Base-by-base conservation (phyloP, 2,113 vertebrate genomes). In the Lethenteron reissneri region DNA sequence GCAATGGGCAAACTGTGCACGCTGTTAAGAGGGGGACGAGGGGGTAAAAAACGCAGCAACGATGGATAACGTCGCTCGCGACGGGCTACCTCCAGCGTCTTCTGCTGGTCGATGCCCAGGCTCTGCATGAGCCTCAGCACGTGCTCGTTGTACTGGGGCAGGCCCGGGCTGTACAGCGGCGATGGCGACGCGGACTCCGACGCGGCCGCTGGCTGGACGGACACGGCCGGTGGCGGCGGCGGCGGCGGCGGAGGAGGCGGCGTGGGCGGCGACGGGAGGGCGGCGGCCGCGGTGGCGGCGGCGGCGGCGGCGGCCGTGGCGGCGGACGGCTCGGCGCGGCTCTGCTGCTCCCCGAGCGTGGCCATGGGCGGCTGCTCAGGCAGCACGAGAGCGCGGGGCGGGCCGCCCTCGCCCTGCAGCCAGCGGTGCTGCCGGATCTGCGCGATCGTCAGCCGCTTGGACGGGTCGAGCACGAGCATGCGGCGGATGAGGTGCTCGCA, bases 391-490 rank as follows among this genome's bases (percentile, higher is more conserved):
- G 41, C 41, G 6, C 41, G 41, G 41, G 41, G 41, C 41, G 41
- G 41, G 64, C 64, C 64, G 3, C 64, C 64, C 9, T n/a, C n/a
- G 64, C n/a, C 25, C 25, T 68, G 64, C 92, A 99, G 96, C 94
- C 94, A 99, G 74, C 92, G 92, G 80, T 99, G 94, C 76, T 99
- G 90, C 80, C 92, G 97, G 75, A 97, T 99, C 78, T 99, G 94
- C 60, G 85, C 83, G 74, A 99, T 83, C 11, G 84, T 88, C 71
- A 99, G 80, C 11, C 92, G 84, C 77, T 92, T 96, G 70, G 85
- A 89, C 0, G 94, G 94, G 76, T 99, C 94, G 71, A 97, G 80
- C 6, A 99, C 92, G 83, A 99, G 72, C 92, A 99, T 95, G 72
- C 90, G 84, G 75, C 94, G 84, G 77, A 99, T 99, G 69, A 99